A percentile compares a stretch with the other conserved stretches of the same genome.
Conservation (phyloP, 2,888 invertebrate genomes). For the Strigamia transsilvanica region DNA sequence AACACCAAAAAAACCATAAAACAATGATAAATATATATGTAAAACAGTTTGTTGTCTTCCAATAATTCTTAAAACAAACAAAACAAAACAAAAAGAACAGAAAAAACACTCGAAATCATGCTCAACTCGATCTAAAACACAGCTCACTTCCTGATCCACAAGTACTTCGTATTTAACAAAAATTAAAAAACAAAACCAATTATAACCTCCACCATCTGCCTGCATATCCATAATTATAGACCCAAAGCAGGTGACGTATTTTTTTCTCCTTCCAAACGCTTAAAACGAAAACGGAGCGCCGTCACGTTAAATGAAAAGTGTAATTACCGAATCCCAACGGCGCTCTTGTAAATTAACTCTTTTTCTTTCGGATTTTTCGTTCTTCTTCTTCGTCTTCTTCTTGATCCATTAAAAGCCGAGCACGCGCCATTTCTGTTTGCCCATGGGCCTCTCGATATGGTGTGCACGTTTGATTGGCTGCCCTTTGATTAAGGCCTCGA, state of each 20-base stretch:
- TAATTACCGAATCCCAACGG: background rate
- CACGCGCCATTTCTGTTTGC: background rate
- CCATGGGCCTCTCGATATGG: background rate
- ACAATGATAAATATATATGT: too few species aligned
- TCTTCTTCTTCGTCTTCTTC: too few species aligned
- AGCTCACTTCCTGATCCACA: too few species aligned
- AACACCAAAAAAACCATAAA: too few species aligned
- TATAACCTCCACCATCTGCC: background rate
- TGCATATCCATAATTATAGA: background rate
- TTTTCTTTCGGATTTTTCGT: background rate
- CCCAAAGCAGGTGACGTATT: background rate
- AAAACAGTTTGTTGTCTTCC: too few species aligned
- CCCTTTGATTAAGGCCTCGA: background rate
- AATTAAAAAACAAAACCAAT: background rate
- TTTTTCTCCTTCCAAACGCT: too few species aligned
- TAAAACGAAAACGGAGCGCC: too few species aligned
- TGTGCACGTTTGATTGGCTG: background rate
- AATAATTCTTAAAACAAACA: too few species aligned
- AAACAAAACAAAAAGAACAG: too few species aligned
- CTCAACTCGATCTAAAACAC: too few species aligned
- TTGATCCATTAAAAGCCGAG: background rate
- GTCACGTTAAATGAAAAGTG: background rate
- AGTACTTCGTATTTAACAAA: background rate
- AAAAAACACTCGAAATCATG: too few species aligned
- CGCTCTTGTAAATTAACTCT: background rate